A percentile compares a stretch with the other conserved stretches of the same genome.
Evolutionary conservation across 2,797 vertebrate genomes (phyloP).

Genomic region (Xenops minutus): DNA sequence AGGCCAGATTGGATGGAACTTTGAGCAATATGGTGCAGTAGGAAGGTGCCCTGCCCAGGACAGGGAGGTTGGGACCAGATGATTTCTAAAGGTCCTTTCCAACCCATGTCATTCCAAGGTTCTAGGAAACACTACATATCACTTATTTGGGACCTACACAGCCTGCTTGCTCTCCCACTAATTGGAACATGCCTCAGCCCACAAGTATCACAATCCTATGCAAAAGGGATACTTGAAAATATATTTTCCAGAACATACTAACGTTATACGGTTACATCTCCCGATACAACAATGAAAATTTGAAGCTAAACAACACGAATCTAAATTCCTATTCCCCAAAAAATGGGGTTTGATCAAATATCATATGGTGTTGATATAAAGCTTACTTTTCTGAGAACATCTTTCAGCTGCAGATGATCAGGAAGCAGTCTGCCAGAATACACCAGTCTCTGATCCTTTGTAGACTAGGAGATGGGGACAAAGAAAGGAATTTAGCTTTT

Average conservation of each 20-base stretch:
- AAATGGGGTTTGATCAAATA: neutral
- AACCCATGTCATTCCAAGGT: neutral
- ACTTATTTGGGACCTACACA: neutral
- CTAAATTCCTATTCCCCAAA: neutral
- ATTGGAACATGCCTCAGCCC: rapidly evolving
- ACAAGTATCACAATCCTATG: neutral
- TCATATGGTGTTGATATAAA: neutral
- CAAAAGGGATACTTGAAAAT: neutral
- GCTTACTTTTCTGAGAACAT: constrained; percentile 94
- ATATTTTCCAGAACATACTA: neutral
- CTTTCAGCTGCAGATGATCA: constrained; percentile 92
- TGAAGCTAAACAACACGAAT: neutral
- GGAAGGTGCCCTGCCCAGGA: neutral
- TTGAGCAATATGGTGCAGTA: neutral
- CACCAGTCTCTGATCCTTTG: constrained; percentile 95
- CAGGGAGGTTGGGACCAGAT: neutral
- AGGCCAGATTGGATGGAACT: neutral
- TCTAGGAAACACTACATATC: neutral
- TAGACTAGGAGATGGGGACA: constrained; percentile 83
- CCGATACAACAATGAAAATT: neutral
- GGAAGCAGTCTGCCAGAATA: constrained; percentile 95
- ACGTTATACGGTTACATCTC: neutral
- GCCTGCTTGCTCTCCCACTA: neutral
- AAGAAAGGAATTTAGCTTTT: constrained; percentile 69
- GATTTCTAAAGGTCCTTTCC: neutral